Conservation (phyloP, 64 coral and sea anemone species). For the Porites australiensis region DNA sequence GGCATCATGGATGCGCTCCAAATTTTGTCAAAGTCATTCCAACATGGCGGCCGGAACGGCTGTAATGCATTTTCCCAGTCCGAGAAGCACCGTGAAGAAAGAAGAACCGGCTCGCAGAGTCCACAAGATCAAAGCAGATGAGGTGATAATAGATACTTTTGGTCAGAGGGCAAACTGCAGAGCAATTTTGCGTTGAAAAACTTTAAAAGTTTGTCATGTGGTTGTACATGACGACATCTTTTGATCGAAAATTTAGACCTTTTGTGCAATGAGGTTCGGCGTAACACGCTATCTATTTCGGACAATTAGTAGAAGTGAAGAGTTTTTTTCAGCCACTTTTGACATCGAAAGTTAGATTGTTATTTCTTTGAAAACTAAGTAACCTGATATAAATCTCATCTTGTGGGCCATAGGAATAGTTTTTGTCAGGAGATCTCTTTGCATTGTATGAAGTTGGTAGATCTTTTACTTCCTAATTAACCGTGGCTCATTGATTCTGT, state of each 20-base stretch:
- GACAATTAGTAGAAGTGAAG: not conserved
- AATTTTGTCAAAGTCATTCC: slow-evolving; percentile 94
- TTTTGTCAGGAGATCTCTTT: not conserved
- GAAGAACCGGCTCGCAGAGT: slow-evolving; percentile 80
- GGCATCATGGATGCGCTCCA: slow-evolving; percentile 68
- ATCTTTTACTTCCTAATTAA: no score
- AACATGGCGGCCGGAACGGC: slow-evolving; percentile 98
- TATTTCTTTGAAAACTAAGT: not conserved
- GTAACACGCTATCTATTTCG: not conserved
- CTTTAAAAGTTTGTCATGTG: slow-evolving; percentile 55
- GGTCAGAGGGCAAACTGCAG: not conserved
- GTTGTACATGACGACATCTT: slow-evolving; percentile 72
- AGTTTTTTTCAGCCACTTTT: not conserved
- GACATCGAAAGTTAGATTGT: not conserved
- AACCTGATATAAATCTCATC: not conserved
- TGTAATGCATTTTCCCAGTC: slow-evolving; percentile 94
- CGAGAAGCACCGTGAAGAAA: slow-evolving; percentile 90
- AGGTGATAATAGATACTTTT: slow-evolving; percentile 54
- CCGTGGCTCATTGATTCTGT: no score
- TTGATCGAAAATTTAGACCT: slow-evolving; percentile 62
- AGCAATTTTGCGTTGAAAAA: not conserved
- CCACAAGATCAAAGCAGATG: slow-evolving; percentile 84
- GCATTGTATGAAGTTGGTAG: no score
- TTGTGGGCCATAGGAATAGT: not conserved
- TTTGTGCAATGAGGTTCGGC: not conserved